Conservation (phyloP, 2,888 invertebrate genomes). For the Lutraria lutraria region DNA sequence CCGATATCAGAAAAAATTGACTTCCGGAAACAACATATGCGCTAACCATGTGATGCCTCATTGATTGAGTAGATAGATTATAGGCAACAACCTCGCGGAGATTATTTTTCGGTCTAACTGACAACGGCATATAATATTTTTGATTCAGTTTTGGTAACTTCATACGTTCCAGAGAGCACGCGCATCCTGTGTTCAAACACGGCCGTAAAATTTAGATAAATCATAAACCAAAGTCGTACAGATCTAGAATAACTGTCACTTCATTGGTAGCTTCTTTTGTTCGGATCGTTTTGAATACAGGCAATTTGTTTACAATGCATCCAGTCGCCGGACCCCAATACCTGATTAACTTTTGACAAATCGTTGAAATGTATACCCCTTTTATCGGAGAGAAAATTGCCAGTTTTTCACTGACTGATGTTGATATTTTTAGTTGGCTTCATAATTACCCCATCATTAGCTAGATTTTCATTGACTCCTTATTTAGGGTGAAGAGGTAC, state of each 20-base stretch:
- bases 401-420: conserved; percentile 20
- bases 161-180: neutral
- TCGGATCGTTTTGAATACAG: conserved; percentile 21
- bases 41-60: neutral
- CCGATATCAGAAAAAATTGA: neutral
- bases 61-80: neutral
- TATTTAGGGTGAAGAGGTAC: conserved; percentile 56
- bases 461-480: conserved; percentile 34
- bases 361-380: conserved; percentile 41
- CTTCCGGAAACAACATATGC: neutral
- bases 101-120: neutral
- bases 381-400: conserved; percentile 51
- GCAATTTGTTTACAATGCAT: conserved; percentile 36
- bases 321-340: conserved; percentile 43
- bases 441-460: conserved; percentile 60
- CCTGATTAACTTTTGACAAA: conserved; percentile 48
- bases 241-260: conserved; percentile 6
- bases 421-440: conserved; percentile 46
- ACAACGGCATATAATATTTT: neutral
- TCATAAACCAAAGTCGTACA: neutral
- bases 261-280: conserved; percentile 21
- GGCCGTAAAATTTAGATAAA: neutral
- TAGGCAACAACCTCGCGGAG: neutral
- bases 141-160: neutral
- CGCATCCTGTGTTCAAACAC: neutral